Evolutionary conservation across 2,797 vertebrate genomes (phyloP).

Genomic region (Gymnothorax javanicus): DNA sequence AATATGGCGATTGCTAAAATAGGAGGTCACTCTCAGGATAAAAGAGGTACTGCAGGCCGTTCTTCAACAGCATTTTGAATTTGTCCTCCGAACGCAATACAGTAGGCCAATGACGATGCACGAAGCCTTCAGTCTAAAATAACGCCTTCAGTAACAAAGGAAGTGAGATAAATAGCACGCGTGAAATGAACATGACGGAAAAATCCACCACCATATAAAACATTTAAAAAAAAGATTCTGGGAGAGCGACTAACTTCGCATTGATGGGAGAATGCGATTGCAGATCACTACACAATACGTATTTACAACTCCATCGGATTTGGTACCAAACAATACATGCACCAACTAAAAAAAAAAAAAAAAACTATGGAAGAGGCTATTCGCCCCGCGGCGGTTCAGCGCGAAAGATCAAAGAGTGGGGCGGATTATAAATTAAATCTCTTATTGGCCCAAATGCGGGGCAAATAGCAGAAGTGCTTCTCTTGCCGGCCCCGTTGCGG

Average conservation of each 20-base stretch:
- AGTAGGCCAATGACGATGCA: background rate
- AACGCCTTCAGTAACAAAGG: background rate
- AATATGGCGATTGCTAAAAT: background rate
- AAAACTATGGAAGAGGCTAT: no score
- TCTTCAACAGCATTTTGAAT: background rate
- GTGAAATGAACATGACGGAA: background rate
- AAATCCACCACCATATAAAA: background rate
- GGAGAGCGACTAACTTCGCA: background rate
- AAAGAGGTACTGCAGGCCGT: background rate
- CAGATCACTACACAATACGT: background rate
- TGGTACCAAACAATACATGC: background rate
- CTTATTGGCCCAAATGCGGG: no score
- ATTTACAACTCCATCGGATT: background rate
- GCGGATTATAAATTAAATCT: no score
- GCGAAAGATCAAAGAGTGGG: no score
- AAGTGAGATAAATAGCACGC: background rate
- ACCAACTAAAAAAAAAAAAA: background rate
- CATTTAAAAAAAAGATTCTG: background rate
- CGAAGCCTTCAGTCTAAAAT: background rate
- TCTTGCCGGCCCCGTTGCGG: no score
- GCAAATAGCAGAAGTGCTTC: no score
- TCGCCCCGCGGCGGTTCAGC: no score
- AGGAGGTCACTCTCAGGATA: background rate
- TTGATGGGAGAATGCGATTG: background rate
- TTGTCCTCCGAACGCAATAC: background rate